A percentile compares a stretch with the other conserved stretches of the same genome.
Conservation (phyloP, 1,140 invertebrate species). For the Bathynomus jamesi region DNA sequence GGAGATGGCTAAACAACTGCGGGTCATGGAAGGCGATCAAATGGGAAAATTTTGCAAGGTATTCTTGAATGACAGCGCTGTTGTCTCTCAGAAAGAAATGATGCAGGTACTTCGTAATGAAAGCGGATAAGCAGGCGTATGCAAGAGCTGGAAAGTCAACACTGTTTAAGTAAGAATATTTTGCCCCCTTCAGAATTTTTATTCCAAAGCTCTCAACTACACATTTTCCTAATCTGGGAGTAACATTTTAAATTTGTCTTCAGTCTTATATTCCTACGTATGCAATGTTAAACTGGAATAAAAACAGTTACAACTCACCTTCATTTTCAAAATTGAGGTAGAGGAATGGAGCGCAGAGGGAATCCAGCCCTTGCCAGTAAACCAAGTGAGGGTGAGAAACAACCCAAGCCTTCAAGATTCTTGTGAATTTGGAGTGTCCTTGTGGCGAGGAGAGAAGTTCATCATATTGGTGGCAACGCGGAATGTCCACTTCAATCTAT, state of each 20-base stretch:
- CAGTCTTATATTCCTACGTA: no score
- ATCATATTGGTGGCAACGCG: conserved; percentile 97
- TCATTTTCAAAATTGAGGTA: conserved; percentile 96
- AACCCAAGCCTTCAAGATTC: conserved; percentile 95
- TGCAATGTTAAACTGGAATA: no score
- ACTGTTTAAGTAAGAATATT: no score
- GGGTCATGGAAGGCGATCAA: conserved; percentile 94
- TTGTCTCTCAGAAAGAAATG: conserved; percentile 99
- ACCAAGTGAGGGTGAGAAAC: conserved; percentile 89
- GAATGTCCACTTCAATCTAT: conserved; percentile 97
- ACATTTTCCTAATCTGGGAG: no score
- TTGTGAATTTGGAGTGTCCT: conserved; percentile 84
- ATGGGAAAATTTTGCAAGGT: conserved; percentile 93
- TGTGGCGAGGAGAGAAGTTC: conserved; percentile 86
- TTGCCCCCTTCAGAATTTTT: no score
- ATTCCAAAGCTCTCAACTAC: no score
- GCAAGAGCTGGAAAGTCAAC: conserved; percentile 72
- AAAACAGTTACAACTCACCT: no score
- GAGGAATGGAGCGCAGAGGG: conserved; percentile 92
- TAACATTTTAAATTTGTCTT: no score
- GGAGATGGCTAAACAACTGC: conserved; percentile 79
- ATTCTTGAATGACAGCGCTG: conserved; percentile 92
- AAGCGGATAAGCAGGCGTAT: conserved; percentile 84
- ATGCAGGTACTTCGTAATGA: conserved; percentile 93
- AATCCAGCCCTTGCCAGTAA: conserved; percentile 99